Percentiles rank a stretch among this genome's conserved stretches.
Conservation (phyloP, 2,113 vertebrate genomes). For the Triplophysa dalaica region DNA sequence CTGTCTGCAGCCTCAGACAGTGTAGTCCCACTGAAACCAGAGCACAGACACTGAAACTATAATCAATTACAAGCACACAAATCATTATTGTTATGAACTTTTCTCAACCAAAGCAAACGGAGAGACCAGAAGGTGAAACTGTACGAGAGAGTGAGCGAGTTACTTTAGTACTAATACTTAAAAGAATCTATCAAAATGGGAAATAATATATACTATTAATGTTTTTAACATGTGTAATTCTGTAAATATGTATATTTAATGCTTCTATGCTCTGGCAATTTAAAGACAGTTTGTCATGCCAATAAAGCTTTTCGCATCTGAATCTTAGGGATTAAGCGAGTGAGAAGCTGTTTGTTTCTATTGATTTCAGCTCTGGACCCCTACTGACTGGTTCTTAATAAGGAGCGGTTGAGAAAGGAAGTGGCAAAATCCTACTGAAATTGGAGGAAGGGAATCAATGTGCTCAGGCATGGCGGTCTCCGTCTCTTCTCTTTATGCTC, state of each 20-base stretch:
- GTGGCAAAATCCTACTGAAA: constrained; percentile 74
- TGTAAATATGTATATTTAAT: too few relatives aligned
- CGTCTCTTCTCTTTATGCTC: constrained; percentile 49
- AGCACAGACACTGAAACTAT: background rate
- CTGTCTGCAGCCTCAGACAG: background rate
- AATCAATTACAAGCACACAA: constrained; percentile 17
- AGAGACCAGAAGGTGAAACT: constrained; percentile 29
- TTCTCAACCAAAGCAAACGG: constrained; percentile 22
- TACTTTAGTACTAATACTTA: too few relatives aligned
- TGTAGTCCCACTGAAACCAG: background rate
- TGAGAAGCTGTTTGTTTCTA: constrained; percentile 69
- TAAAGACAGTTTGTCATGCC: too few relatives aligned
- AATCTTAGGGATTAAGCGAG: constrained; percentile 48
- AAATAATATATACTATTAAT: too few relatives aligned
- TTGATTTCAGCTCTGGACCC: constrained; percentile 70
- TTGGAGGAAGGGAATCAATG: constrained; percentile 73
- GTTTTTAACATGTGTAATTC: too few relatives aligned
- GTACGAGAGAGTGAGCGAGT: background rate
- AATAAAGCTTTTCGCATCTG: too few relatives aligned
- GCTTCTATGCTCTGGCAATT: too few relatives aligned
- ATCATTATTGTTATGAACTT: constrained; percentile 17
- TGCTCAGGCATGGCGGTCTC: constrained; percentile 66
- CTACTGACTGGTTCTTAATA: constrained; percentile 68
- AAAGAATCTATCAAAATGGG: too few relatives aligned
- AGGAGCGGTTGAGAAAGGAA: constrained; percentile 67